A percentile compares a stretch with the other conserved stretches of the same genome.
Evolutionary conservation across 2,113 vertebrate genomes (phyloP).

Genomic region (Vicugna pacos): DNA sequence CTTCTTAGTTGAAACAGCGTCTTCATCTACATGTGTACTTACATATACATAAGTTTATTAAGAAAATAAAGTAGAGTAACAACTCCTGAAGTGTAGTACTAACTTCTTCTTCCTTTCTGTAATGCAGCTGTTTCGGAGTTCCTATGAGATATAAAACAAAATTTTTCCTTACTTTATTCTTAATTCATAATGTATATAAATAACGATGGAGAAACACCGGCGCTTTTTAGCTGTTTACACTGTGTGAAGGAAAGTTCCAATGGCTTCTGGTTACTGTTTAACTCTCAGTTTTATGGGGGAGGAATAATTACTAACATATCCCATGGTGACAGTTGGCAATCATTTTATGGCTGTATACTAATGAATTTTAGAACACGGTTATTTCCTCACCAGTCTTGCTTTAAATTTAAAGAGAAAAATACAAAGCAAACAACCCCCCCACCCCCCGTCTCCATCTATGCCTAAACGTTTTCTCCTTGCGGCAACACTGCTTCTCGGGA

Average conservation of each 20-base stretch:
- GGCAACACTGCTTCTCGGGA: not conserved
- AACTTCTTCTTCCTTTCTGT: conserved; percentile 72
- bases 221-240: not conserved
- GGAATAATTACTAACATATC: not conserved
- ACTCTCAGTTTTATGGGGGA: not conserved
- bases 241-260: not conserved
- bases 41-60: conserved; percentile 82
- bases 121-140: not conserved
- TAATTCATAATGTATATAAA: not conserved
- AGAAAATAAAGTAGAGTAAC: conserved; percentile 79
- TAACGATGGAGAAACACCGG: not conserved
- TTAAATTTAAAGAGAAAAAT: not conserved
- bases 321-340: not conserved
- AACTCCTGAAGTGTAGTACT: conserved; percentile 78
- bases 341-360: not conserved
- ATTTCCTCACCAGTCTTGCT: not conserved
- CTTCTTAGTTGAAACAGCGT: not conserved
- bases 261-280: not conserved
- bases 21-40: conserved; percentile 68
- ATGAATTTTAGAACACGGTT: not conserved
- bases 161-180: not conserved
- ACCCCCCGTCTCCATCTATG: too few relatives aligned
- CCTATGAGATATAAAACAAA: conserved; percentile 75
- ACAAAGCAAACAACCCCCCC: not conserved
- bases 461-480: not conserved